Percentiles rank a stretch among this genome's conserved stretches.
phyloP scores from a whole-genome alignment of 2,113 vertebrate genomes.

The Spea bombifrons region DNA sequence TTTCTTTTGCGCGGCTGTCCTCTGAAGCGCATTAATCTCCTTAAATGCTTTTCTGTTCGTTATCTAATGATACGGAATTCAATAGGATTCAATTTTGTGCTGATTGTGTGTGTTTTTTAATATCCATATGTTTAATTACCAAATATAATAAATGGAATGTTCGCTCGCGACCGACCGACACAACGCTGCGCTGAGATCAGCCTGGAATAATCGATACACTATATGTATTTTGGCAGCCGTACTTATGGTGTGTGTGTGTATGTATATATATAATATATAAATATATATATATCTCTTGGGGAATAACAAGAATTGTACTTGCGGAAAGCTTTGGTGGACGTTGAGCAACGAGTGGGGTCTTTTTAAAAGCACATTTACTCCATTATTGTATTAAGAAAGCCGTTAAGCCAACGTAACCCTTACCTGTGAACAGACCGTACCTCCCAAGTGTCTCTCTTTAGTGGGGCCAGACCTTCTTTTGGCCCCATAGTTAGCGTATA shows the following conservation, averaged over 20 bases:
- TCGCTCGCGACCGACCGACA: neutral
- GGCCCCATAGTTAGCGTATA: too few species aligned
- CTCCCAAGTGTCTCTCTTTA: too few species aligned
- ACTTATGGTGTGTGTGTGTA: neutral
- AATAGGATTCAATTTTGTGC: neutral
- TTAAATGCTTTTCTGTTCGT: neutral
- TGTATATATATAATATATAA: too few species aligned
- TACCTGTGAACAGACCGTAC: too few species aligned
- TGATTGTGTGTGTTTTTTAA: constrained; percentile 2
- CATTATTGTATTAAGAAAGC: too few species aligned
- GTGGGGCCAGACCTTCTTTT: too few species aligned
- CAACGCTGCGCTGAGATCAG: neutral
- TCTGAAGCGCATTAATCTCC: constrained; percentile 12
- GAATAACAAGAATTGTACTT: too few species aligned
- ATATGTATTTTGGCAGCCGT: constrained; percentile 1
- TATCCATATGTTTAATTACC: constrained; percentile 35
- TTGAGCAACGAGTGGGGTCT: too few species aligned
- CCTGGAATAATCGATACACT: neutral
- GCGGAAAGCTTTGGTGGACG: too few species aligned
- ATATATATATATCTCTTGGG: too few species aligned
- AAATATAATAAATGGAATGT: neutral
- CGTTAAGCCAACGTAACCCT: too few species aligned
- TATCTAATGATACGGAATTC: constrained; percentile 1
- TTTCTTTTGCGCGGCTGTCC: constrained; percentile 7
- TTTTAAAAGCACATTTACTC: too few species aligned